These are phyloP conservation scores for Phenganax subtilis DNA, from an alignment of 92 coral and sea anemone species.

Conservation along the genomic window DNA sequence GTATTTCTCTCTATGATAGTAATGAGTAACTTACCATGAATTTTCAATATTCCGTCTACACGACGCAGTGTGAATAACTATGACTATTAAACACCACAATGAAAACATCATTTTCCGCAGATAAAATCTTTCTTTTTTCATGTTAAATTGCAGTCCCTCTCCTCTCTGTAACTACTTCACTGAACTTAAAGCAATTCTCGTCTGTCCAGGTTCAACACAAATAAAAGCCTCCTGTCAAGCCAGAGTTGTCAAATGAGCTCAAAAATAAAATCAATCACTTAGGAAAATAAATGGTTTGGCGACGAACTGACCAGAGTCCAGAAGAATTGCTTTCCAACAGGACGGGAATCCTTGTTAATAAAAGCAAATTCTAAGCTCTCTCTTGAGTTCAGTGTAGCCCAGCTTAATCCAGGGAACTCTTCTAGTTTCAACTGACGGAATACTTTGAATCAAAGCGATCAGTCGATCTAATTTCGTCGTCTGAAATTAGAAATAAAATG, in stretches of 20 bases:
- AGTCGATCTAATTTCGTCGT: background rate
- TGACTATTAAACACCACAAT: background rate
- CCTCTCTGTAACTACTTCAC: too few species aligned
- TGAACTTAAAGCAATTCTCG: too few species aligned
- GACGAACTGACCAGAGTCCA: conserved; percentile 4
- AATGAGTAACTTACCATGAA: conserved; percentile 5
- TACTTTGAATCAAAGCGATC: too few species aligned
- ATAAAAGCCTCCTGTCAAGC: background rate
- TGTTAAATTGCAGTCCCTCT: background rate
- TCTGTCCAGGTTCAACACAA: background rate
- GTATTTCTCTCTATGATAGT: background rate
- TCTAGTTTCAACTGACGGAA: background rate
- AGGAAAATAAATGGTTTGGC: conserved; percentile 15
- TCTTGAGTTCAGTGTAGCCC: background rate
- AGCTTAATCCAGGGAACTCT: background rate
- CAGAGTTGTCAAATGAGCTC: background rate
- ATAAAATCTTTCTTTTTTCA: background rate
- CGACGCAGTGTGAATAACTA: background rate
- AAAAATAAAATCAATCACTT: conserved; percentile 28
- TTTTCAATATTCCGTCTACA: background rate
- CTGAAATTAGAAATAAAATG: conserved; percentile 10
- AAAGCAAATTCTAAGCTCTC: background rate
- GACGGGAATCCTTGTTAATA: background rate
- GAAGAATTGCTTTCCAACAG: background rate
- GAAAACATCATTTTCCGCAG: background rate